Evolutionary conservation across 2,888 invertebrate species (phyloP).

Genomic region (Stenurella melanura): DNA sequence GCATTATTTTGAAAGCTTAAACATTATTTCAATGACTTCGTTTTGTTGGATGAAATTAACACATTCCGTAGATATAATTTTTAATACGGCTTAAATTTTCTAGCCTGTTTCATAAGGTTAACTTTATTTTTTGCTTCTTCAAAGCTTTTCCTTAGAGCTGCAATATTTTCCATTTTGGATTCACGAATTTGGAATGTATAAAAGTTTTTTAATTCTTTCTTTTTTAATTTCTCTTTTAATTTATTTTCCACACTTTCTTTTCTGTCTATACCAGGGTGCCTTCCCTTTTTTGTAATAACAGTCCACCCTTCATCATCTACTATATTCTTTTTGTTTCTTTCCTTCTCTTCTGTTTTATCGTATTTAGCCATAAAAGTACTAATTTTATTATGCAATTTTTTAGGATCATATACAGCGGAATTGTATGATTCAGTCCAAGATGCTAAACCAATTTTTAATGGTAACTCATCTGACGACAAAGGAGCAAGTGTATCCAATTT

Average conservation of each 20-base stretch:
- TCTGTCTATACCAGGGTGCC: constrained; percentile 84
- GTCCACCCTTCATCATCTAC: constrained; percentile 92
- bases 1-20: too few relatives aligned
- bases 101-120: constrained; percentile 84
- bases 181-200: constrained; percentile 94
- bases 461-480: constrained; percentile 72
- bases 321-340: constrained; percentile 75
- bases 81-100: constrained; percentile 92
- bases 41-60: background rate
- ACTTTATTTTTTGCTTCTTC: constrained; percentile 94
- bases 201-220: constrained; percentile 89
- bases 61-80: background rate
- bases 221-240: constrained; percentile 78
- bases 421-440: constrained; percentile 87
- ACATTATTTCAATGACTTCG: too few relatives aligned
- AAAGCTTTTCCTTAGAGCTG: constrained; percentile 88
- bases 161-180: constrained; percentile 89
- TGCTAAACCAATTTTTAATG: constrained; percentile 76
- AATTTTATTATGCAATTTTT: constrained; percentile 79
- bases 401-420: constrained; percentile 75
- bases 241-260: constrained; percentile 83
- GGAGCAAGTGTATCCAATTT: constrained; percentile 75
- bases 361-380: constrained; percentile 82
- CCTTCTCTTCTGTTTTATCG: constrained; percentile 77
- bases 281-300: constrained; percentile 87